These are phyloP conservation scores for Rhynchonycteris naso DNA, from an alignment of 2,797 vertebrate genomes.

Conservation along the genomic window DNA sequence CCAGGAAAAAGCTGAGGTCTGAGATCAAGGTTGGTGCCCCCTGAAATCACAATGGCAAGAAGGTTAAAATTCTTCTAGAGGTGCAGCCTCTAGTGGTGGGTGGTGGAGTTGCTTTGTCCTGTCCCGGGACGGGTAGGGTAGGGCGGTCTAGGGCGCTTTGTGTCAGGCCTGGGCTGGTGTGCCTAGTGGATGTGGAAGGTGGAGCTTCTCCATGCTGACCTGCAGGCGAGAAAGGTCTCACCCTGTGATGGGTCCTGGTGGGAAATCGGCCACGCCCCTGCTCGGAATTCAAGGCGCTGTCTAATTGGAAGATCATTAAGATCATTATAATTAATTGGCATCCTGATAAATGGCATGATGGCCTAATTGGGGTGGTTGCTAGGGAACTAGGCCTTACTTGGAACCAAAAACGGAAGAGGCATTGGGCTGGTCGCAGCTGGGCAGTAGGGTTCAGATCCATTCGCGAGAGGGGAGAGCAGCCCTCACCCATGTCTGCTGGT, in stretches of 20 bases:
- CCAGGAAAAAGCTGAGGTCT: neutral
- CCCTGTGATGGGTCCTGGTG: neutral
- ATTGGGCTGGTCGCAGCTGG: constrained; percentile 61
- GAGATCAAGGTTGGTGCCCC: neutral
- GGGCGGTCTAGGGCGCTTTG: neutral
- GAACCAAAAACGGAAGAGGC: constrained; percentile 72
- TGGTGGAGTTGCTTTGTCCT: neutral
- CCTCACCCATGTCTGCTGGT: neutral
- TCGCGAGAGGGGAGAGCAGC: neutral
- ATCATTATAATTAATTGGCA: constrained; percentile 83
- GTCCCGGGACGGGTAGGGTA: neutral
- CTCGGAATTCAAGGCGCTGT: constrained; percentile 61
- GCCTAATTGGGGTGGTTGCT: constrained; percentile 85
- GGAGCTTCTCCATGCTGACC: neutral
- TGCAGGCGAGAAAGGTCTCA: neutral
- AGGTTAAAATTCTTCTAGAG: neutral
- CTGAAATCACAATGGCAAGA: neutral
- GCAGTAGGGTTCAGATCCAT: constrained; percentile 49
- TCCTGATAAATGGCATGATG: constrained; percentile 78
- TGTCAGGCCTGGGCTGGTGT: neutral
- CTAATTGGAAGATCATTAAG: constrained; percentile 80
- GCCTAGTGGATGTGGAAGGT: neutral
- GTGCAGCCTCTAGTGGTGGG: neutral
- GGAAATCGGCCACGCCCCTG: constrained; percentile 21
- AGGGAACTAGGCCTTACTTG: constrained; percentile 76